Base-by-base conservation (phyloP, 2,888 invertebrate species). In the Hydrotaea diabolus region DNA sequence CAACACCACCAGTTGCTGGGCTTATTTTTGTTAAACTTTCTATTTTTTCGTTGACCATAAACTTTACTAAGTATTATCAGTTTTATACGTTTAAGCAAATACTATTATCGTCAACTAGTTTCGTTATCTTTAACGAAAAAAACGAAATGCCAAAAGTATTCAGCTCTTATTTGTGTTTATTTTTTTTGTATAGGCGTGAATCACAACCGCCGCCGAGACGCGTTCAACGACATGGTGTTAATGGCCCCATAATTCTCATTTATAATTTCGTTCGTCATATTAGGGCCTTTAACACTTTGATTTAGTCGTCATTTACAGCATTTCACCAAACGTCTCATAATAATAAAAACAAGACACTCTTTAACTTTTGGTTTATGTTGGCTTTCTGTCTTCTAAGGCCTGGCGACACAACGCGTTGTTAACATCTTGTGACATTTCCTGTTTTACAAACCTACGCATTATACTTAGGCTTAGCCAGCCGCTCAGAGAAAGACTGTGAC, bases 241-340 rank as follows among this genome's bases (percentile, higher is more conserved):
- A 43, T 69, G 69, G 69, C 69, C 69, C 39, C 23, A 46, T 46
- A 43, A 69, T 69, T 69, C 23, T 23, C 39, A 31, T 23, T 69
- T 13, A 23, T 46, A 69, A 46, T 69, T 23, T 69, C 5, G 21
- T 21, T 66, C 39, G 31, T 66, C 39, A 66, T 62, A 39, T 39
- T 66, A 17, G 31, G 7, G 19, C 15, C 31, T 66, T 23, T 46
- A 69, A 69, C 46, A 43, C 69, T 23, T 69, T 69, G 13, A 69
- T 46, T 43, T 69, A 69, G 46, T 19, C 21, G 23, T 23, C 21
- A 23, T 69, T 43, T 69, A 43, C 43, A 23, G 23, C 1, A 21
- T 69, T 69, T 46, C 39, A 46, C 69, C 46, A 69, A 23, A 69
- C 17, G 2, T 31, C n/a, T n/a, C n/a, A 43, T 39, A 17, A 66